These are phyloP conservation scores for Potorous gilbertii DNA, from an alignment of 2,797 vertebrate genomes.

Conservation along the genomic window DNA sequence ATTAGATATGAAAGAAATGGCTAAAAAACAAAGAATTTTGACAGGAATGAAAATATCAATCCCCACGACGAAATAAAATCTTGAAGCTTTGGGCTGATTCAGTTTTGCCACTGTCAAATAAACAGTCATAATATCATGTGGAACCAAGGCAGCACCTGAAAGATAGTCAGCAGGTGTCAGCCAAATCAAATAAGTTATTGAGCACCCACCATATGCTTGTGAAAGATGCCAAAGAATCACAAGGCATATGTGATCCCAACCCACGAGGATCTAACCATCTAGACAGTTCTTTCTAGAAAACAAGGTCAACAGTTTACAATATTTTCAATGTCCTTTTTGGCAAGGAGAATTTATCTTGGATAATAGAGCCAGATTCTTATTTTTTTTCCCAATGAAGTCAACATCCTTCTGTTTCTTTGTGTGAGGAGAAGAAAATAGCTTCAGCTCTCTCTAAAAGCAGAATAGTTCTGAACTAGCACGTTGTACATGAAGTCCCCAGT, in stretches of 20 bases:
- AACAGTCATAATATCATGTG: neutral
- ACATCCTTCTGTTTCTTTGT: neutral
- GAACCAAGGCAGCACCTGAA: neutral
- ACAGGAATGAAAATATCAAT: neutral
- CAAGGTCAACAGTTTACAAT: constrained; percentile 25
- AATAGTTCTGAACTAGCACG: neutral
- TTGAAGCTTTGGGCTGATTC: constrained; percentile 4
- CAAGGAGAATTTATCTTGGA: neutral
- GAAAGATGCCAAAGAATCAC: neutral
- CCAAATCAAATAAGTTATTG: neutral
- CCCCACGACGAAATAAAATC: neutral
- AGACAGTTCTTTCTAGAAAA: neutral
- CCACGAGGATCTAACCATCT: neutral
- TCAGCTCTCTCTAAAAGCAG: constrained; percentile 23
- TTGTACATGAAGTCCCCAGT: neutral
- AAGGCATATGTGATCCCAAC: constrained; percentile 6
- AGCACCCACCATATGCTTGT: neutral
- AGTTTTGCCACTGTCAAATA: neutral
- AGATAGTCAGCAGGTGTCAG: constrained; percentile 8
- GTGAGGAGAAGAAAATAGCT: constrained; percentile 23
- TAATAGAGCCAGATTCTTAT: constrained; percentile 23
- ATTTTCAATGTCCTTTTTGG: constrained; percentile 29
- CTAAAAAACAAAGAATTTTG: neutral
- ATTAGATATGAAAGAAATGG: no score
- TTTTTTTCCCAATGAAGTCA: neutral